Conservation (phyloP, 2,888 invertebrate species). For the Acrobasis suavella region DNA sequence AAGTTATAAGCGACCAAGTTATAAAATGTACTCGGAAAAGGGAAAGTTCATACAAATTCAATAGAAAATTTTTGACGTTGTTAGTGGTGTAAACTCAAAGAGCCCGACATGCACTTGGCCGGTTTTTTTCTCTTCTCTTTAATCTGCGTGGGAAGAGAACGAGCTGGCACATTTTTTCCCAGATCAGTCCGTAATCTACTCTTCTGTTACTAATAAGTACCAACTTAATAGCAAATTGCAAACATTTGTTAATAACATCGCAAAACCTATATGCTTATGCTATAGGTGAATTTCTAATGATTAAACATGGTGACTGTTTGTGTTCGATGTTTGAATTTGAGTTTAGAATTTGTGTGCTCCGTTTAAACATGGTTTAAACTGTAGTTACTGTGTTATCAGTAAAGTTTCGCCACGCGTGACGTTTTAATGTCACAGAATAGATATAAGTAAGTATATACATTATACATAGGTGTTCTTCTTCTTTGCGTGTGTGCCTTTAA, state of each 20-base stretch:
- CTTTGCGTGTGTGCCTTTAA: too few species aligned
- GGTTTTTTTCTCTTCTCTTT: too few species aligned
- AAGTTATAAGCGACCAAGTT: too few species aligned
- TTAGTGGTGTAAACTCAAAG: too few species aligned
- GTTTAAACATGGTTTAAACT: too few species aligned
- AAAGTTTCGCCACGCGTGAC: not conserved
- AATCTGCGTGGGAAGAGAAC: too few species aligned
- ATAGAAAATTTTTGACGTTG: too few species aligned
- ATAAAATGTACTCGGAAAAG: too few species aligned
- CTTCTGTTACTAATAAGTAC: not conserved
- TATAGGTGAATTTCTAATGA: slow-evolving; percentile 14
- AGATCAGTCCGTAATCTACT: not conserved
- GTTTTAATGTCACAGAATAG: not conserved
- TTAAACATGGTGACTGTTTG: slow-evolving; percentile 15
- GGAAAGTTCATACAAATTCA: too few species aligned
- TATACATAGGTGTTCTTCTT: too few species aligned
- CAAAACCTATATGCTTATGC: not conserved
- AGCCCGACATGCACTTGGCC: too few species aligned
- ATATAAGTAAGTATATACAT: not conserved
- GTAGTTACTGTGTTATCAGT: slow-evolving; percentile 7
- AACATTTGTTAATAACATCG: not conserved
- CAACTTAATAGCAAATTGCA: not conserved
- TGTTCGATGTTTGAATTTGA: slow-evolving; percentile 7
- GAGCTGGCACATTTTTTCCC: too few species aligned
- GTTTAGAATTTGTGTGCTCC: not conserved